Evolutionary conservation across 2,797 vertebrate species (phyloP).

Genomic region (Rhinella marina): DNA sequence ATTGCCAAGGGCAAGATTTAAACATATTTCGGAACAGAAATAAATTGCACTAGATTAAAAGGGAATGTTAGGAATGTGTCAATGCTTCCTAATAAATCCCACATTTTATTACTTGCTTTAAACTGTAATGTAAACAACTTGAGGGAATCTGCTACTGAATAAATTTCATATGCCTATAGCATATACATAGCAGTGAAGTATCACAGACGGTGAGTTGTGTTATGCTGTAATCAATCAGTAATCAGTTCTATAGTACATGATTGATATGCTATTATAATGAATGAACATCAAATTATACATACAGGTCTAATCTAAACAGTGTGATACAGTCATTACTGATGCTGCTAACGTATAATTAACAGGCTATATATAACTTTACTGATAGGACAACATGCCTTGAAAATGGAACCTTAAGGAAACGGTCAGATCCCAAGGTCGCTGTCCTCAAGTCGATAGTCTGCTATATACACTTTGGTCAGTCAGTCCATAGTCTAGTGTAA

Average conservation of each 20-base stretch:
- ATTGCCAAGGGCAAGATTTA: neutral
- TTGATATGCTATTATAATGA: neutral
- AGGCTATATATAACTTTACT: neutral
- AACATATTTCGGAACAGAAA: neutral
- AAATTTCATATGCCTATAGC: neutral
- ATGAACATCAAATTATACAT: neutral
- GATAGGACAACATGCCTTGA: no score
- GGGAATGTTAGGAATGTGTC: neutral
- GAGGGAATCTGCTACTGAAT: neutral
- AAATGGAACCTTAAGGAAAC: no score
- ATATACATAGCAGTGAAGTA: neutral
- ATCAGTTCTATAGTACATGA: neutral
- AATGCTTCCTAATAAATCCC: neutral
- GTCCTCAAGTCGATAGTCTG: no score
- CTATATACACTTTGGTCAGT: no score
- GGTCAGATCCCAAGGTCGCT: no score
- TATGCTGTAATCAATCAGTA: neutral
- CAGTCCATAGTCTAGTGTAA: no score
- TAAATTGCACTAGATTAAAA: neutral
- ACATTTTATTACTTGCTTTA: neutral
- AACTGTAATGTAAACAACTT: neutral
- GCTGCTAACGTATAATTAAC: neutral
- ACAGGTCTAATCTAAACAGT: neutral
- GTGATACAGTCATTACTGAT: neutral
- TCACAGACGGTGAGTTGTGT: neutral